phyloP scores from a whole-genome alignment of 2,888 invertebrate species.

The Atherix ibis region DNA sequence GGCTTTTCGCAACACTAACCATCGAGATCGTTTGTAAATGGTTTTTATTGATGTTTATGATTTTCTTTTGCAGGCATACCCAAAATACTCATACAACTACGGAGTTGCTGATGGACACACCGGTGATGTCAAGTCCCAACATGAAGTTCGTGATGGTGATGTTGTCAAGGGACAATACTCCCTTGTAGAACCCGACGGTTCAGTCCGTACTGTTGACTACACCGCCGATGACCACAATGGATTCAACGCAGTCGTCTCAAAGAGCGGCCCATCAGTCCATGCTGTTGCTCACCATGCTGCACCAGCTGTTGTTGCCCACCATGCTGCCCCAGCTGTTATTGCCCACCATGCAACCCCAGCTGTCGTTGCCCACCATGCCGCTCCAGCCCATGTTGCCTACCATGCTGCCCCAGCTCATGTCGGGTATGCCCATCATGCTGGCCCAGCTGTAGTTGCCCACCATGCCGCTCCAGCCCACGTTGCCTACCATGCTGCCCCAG shows the following conservation, averaged over 20 bases:
- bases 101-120: slow-evolving; percentile 32
- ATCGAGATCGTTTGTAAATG: too few relatives aligned
- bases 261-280: slow-evolving; percentile 29
- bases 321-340: slow-evolving; percentile 21
- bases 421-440: slow-evolving; percentile 3
- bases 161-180: too few relatives aligned
- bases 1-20: too few relatives aligned
- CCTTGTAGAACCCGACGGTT: slow-evolving; percentile 33
- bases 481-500: too few relatives aligned
- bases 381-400: slow-evolving; percentile 7
- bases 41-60: too few relatives aligned
- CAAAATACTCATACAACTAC: slow-evolving; percentile 33
- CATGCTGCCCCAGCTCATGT: slow-evolving; percentile 16
- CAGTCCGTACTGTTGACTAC: slow-evolving; percentile 33
- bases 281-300: slow-evolving; percentile 14
- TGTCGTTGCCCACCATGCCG: slow-evolving; percentile 4
- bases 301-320: slow-evolving; percentile 9
- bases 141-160: slow-evolving; percentile 33
- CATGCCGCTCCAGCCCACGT: slow-evolving; percentile 19
- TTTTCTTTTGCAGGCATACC: slow-evolving; percentile 21
- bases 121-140: slow-evolving; percentile 33
- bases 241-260: slow-evolving; percentile 33
- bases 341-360: slow-evolving; percentile 23
- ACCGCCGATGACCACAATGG: too few relatives aligned
- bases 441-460: slow-evolving; percentile 17